Percentiles rank a stretch among this genome's conserved stretches.
Evolutionary conservation across 2,113 vertebrate genomes (phyloP).

Genomic region (Jacana jacana): DNA sequence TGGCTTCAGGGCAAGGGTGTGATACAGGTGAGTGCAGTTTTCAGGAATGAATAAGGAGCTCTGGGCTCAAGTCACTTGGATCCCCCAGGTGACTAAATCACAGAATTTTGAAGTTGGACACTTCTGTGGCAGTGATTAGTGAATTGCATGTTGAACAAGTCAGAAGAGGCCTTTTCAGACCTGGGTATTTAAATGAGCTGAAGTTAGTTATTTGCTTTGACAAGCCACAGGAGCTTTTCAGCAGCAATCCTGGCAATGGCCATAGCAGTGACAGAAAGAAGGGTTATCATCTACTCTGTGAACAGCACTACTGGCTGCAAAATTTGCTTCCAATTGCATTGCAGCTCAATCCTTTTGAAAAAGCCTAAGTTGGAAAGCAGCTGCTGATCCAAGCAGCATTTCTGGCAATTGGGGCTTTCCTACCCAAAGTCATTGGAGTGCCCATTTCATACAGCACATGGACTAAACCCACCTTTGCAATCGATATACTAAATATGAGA

Average conservation of each 20-base stretch:
- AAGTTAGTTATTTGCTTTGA: not conserved
- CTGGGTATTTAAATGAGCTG: not conserved
- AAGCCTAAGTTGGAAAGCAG: not conserved
- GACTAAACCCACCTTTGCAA: not conserved
- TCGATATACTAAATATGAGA: not conserved
- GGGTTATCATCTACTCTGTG: not conserved
- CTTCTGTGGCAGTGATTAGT: not conserved
- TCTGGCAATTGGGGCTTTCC: slow-evolving; percentile 41
- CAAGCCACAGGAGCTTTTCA: not conserved
- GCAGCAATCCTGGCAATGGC: not conserved
- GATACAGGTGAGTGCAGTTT: not conserved
- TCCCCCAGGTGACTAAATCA: accelerated
- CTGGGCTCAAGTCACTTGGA: not conserved
- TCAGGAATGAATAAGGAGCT: not conserved
- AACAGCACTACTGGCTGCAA: not conserved
- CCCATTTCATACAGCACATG: not conserved
- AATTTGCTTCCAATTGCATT: not conserved
- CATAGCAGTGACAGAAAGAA: not conserved
- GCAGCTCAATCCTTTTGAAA: not conserved
- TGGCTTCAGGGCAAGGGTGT: not conserved
- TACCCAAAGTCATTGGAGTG: slow-evolving; percentile 20
- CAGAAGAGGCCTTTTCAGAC: not conserved
- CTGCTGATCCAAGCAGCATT: slow-evolving; percentile 59
- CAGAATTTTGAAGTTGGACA: not conserved
- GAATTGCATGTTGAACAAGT: not conserved